phyloP scores from a whole-genome alignment of 1,140 invertebrate species.

The Ditylenchus dipsaci region DNA sequence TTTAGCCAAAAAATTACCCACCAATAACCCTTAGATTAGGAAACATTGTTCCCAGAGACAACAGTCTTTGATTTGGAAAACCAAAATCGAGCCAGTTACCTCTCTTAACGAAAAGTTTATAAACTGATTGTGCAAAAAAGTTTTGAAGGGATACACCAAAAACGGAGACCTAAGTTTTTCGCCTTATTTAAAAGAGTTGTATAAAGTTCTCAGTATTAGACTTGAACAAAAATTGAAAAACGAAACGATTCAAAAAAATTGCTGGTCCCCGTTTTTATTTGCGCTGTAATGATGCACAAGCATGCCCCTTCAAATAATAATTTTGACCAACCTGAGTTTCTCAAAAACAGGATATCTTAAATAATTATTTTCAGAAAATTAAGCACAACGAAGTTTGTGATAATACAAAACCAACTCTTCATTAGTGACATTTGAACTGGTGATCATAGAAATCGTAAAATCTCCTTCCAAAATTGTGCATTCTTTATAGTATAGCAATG shows the following conservation, averaged over 20 bases:
- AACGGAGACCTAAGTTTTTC: no score
- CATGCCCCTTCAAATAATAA: no score
- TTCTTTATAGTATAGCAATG: constrained; percentile 21
- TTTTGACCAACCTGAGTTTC: constrained; percentile 19
- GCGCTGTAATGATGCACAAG: no score
- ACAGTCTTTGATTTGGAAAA: constrained; percentile 64
- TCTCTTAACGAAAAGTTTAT: constrained; percentile 19
- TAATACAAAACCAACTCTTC: not conserved
- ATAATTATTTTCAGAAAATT: not conserved
- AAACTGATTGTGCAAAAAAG: no score
- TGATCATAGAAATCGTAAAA: constrained; percentile 50
- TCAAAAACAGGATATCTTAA: constrained; percentile 42
- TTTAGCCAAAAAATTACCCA: no score
- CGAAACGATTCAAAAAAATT: no score
- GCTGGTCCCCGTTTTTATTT: no score
- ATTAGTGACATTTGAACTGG: not conserved
- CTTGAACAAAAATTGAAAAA: no score
- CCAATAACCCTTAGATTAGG: constrained; percentile 73
- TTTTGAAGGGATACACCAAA: no score
- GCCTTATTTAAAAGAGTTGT: no score
- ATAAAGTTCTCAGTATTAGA: no score
- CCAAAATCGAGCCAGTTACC: constrained; percentile 52
- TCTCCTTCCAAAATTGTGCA: constrained; percentile 58
- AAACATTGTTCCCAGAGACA: constrained; percentile 75
- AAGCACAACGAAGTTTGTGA: not conserved